Evolutionary conservation across 2,888 invertebrate species (phyloP).

Genomic region (Troides helena): DNA sequence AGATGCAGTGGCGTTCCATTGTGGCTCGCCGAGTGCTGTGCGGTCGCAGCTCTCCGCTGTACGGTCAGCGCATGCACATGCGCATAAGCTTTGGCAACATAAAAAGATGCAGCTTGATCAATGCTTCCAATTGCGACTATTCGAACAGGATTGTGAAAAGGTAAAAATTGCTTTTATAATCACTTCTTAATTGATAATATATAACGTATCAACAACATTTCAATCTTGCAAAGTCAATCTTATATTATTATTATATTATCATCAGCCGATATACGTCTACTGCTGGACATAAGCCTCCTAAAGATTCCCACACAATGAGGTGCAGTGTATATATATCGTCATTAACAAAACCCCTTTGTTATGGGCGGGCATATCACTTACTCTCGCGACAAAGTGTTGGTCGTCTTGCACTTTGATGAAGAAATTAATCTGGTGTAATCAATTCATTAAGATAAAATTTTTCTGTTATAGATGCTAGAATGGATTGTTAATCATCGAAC

Average conservation of each 20-base stretch:
- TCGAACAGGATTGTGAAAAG: slow-evolving; percentile 98
- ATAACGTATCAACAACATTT: not conserved
- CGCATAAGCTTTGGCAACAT: slow-evolving; percentile 96
- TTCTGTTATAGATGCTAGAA: slow-evolving; percentile 91
- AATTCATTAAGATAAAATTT: not conserved
- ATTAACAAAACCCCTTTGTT: too few species aligned
- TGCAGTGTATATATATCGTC: too few species aligned
- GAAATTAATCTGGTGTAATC: not conserved
- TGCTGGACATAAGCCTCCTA: too few species aligned
- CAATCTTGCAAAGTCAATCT: too few species aligned
- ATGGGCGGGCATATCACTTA: too few species aligned
- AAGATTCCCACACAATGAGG: too few species aligned
- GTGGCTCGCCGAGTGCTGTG: slow-evolving; percentile 85
- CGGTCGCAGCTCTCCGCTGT: slow-evolving; percentile 92
- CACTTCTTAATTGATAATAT: too few species aligned
- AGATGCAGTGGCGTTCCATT: slow-evolving; percentile 86
- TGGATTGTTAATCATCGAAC: slow-evolving; percentile 98
- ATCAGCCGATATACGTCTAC: too few species aligned
- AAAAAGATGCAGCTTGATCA: slow-evolving; percentile 97
- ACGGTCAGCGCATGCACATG: slow-evolving; percentile 93
- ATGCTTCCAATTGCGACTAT: slow-evolving; percentile 96
- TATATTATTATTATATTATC: too few species aligned
- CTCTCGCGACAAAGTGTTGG: too few species aligned
- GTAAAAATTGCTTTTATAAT: slow-evolving; percentile 54
- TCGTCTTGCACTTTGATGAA: too few species aligned